A percentile compares a stretch with the other conserved stretches of the same genome.
These are phyloP conservation scores for Lacerta agilis DNA, from an alignment of 2,797 vertebrate species.

Conservation along the genomic window DNA sequence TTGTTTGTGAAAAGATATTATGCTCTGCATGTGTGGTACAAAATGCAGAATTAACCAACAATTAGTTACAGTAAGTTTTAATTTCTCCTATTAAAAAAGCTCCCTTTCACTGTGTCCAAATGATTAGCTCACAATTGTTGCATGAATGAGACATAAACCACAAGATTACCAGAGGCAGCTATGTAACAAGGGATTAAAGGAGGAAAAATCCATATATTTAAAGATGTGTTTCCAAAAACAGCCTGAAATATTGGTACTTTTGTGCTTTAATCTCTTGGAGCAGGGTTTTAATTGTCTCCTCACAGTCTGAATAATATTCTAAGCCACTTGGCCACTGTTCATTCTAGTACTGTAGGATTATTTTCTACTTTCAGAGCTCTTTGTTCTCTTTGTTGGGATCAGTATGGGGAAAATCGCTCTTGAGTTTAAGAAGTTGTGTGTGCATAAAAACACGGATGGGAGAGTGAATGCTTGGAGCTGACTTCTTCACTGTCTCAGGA, in stretches of 20 bases:
- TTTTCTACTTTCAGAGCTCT: conserved; percentile 40
- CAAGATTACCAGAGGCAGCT: conserved; percentile 39
- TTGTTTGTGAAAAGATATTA: conserved; percentile 3
- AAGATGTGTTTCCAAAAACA: conserved; percentile 13
- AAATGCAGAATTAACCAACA: conserved; percentile 29
- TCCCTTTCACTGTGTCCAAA: conserved; percentile 41
- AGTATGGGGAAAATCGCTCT: background rate
- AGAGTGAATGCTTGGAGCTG: background rate
- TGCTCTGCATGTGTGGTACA: background rate
- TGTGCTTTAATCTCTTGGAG: conserved; percentile 36
- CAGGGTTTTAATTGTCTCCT: conserved; percentile 45
- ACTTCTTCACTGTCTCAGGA: too few relatives aligned
- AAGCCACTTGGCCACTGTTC: conserved; percentile 31
- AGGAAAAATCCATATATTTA: conserved; percentile 33
- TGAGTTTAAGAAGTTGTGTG: background rate
- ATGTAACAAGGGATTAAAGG: conserved; percentile 51
- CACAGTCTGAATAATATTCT: conserved; percentile 42
- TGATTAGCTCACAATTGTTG: conserved; percentile 35
- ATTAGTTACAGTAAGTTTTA: conserved; percentile 37
- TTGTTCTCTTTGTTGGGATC: conserved; percentile 10
- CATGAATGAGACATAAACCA: conserved; percentile 36
- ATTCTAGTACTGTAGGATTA: conserved; percentile 23
- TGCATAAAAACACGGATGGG: background rate
- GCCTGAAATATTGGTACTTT: background rate
- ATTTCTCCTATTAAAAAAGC: conserved; percentile 35